A percentile compares a stretch with the other conserved stretches of the same genome.
Conservation (phyloP, 2,113 vertebrate species). For the Ctenodactylus gundi region DNA sequence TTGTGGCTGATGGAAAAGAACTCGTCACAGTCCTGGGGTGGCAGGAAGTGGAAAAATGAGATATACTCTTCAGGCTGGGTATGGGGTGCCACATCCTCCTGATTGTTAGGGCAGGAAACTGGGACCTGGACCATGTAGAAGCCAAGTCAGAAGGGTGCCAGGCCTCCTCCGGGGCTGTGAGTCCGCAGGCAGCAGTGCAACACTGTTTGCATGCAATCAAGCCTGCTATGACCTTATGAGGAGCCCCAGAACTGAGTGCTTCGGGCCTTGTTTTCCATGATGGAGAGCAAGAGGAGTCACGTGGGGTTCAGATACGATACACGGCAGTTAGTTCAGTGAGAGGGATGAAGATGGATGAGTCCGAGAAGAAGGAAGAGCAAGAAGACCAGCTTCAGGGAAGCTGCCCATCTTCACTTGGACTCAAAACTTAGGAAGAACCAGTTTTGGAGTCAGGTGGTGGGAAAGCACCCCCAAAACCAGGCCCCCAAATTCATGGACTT, state of each 20-base stretch:
- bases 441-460: background rate
- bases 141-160: constrained; percentile 8
- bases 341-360: background rate
- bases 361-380: background rate
- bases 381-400: background rate
- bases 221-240: constrained; percentile 52
- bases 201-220: constrained; percentile 56
- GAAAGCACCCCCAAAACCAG: background rate
- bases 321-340: background rate
- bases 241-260: constrained; percentile 25
- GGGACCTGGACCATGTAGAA: constrained; percentile 45
- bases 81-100: constrained; percentile 1
- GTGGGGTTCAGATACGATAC: background rate
- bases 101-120: constrained; percentile 62
- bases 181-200: background rate
- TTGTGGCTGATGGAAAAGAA: constrained; percentile 20
- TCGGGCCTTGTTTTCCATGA: background rate
- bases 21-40: background rate
- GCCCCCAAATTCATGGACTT: background rate
- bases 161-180: background rate
- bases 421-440: background rate
- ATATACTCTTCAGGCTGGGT: background rate
- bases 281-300: background rate
- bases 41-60: constrained; percentile 54
- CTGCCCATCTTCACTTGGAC: background rate